Percentiles rank a stretch among this genome's conserved stretches.
Conservation (phyloP, 2,888 invertebrate species). For the Xanthia togata region DNA sequence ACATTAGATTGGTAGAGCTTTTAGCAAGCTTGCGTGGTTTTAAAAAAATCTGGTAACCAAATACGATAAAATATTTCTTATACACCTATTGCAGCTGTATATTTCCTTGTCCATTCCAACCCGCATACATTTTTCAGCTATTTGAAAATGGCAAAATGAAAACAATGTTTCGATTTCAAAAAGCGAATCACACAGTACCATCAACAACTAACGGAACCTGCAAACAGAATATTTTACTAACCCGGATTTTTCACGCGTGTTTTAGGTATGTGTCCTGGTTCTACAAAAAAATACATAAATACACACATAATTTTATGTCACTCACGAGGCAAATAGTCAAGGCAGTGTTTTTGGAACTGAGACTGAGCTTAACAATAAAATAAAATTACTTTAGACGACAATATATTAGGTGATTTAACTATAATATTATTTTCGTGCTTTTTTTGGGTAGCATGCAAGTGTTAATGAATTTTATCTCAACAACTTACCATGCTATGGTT, state of each 20-base stretch:
- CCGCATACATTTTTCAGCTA: constrained; percentile 1
- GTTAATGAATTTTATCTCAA: neutral
- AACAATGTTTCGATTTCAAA: constrained; percentile 39
- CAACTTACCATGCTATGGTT: neutral
- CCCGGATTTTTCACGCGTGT: constrained; percentile 11
- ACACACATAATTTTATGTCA: constrained; percentile 1
- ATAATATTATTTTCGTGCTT: neutral
- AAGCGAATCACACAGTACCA: constrained; percentile 26
- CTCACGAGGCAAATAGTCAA: neutral
- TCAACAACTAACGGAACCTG: constrained; percentile 26
- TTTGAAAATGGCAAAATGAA: constrained; percentile 13
- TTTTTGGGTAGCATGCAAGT: neutral
- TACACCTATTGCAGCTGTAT: neutral
- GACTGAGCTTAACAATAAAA: neutral
- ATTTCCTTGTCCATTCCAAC: neutral
- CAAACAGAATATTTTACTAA: constrained; percentile 50
- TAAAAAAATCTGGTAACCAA: neutral
- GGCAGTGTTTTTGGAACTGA: neutral
- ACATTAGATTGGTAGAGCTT: neutral
- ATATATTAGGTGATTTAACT: neutral
- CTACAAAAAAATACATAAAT: constrained; percentile 32
- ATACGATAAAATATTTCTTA: neutral
- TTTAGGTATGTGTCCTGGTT: constrained; percentile 9
- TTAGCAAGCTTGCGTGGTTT: neutral
- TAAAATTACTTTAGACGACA: neutral